Conservation (phyloP, 2,797 vertebrate species). For the Sarcophilus harrisii region DNA sequence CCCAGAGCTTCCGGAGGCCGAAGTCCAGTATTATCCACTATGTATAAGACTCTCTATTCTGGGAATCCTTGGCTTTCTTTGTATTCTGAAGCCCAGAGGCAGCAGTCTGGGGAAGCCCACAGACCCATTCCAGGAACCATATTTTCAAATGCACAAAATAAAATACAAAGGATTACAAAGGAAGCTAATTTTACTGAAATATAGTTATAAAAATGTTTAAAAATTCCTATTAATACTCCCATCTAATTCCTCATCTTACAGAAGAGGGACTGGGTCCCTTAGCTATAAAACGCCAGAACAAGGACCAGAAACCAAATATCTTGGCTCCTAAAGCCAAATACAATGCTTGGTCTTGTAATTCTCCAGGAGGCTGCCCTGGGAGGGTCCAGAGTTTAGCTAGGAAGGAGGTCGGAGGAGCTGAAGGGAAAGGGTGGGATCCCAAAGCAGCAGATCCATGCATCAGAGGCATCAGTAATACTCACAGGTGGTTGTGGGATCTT, state of each 20-base stretch:
- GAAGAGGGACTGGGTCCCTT: background rate
- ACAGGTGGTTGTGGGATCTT: background rate
- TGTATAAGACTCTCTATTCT: background rate
- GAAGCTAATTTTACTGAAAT: background rate
- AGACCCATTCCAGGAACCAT: background rate
- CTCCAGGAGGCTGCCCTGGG: background rate
- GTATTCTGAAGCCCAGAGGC: background rate
- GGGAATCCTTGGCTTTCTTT: background rate
- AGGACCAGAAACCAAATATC: background rate
- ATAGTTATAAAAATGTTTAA: background rate
- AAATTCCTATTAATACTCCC: background rate
- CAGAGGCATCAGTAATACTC: background rate
- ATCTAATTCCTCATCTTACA: background rate
- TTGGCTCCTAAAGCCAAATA: background rate
- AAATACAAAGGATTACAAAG: background rate
- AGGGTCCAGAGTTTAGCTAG: background rate
- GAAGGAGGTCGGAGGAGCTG: background rate
- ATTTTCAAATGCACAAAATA: background rate
- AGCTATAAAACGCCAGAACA: background rate
- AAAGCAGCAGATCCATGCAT: background rate
- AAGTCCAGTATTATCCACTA: background rate
- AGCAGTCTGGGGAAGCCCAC: background rate
- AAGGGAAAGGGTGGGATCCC: background rate
- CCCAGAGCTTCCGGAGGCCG: background rate
- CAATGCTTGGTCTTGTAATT: background rate